Conservation (phyloP, 2,113 vertebrate species). For the Panthera leo region DNA sequence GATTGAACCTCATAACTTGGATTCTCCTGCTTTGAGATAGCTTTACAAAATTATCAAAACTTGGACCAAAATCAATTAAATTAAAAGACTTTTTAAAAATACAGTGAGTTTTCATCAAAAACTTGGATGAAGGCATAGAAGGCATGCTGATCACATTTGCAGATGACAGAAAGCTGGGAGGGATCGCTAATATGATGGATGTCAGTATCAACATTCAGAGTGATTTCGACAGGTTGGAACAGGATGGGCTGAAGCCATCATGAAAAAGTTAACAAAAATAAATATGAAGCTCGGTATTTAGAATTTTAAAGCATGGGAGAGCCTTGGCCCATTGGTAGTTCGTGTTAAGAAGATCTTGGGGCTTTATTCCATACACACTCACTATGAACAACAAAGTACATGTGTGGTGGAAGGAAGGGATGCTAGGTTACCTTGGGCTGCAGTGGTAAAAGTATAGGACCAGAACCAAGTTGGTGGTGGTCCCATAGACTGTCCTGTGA, state of each 20-base stretch:
- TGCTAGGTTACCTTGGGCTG: background rate
- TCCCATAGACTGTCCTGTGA: background rate
- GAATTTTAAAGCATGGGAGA: constrained; percentile 62
- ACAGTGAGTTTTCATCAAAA: constrained; percentile 78
- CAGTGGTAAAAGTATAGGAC: background rate
- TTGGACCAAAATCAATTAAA: constrained; percentile 79
- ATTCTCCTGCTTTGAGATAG: constrained; percentile 73
- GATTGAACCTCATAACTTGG: constrained; percentile 63
- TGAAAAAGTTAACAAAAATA: constrained; percentile 77
- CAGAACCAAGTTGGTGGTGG: background rate
- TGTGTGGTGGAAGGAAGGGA: background rate
- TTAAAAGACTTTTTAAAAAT: constrained; percentile 75
- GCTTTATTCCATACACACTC: constrained; percentile 36
- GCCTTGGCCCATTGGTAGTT: constrained; percentile 68
- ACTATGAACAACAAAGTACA: background rate
- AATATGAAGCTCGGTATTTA: constrained; percentile 73
- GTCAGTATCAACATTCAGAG: constrained; percentile 79
- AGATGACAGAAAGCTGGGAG: constrained; percentile 81
- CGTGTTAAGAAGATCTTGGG: constrained; percentile 51
- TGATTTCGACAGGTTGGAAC: constrained; percentile 79
- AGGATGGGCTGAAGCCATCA: constrained; percentile 75
- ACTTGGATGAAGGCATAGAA: constrained; percentile 79
- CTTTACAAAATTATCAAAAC: constrained; percentile 75
- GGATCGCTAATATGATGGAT: constrained; percentile 80
- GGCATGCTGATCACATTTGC: constrained; percentile 79